Evolutionary conservation across 2,888 invertebrate genomes (phyloP).

Genomic region (Ochropleura leucogaster): DNA sequence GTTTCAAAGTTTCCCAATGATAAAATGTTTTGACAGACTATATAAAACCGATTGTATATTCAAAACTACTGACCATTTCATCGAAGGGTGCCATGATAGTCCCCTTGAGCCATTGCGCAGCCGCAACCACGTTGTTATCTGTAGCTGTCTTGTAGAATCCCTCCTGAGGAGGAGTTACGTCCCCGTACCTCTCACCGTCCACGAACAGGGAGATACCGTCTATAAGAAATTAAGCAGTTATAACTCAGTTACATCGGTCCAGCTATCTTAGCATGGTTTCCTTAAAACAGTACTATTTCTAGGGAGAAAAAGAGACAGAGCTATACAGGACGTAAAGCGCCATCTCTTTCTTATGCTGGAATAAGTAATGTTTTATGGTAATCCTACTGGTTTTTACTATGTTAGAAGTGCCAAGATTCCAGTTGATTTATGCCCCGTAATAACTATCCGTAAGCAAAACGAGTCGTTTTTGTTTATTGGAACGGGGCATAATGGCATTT

Average conservation of each 20-base stretch:
- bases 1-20: not conserved
- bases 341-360: too few species aligned
- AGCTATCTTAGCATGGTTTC: too few species aligned
- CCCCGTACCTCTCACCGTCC: constrained; percentile 90
- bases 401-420: not conserved
- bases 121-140: constrained; percentile 78
- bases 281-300: too few species aligned
- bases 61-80: constrained; percentile 87
- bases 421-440: not conserved
- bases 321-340: too few species aligned
- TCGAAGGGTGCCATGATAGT: constrained; percentile 93
- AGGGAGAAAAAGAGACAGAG: too few species aligned
- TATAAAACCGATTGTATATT: not conserved
- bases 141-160: constrained; percentile 78
- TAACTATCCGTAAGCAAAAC: too few species aligned
- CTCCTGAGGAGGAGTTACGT: constrained; percentile 79
- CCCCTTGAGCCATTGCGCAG: constrained; percentile 90
- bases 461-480: too few species aligned
- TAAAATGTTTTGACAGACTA: too few species aligned
- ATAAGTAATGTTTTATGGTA: too few species aligned
- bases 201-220: constrained; percentile 87
- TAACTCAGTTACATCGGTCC: not conserved
- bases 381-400: not conserved
- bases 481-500: too few species aligned
- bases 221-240: constrained; percentile 60